These are phyloP conservation scores for Gymnobelideus leadbeateri DNA, from an alignment of 2,113 vertebrate species.

Conservation along the genomic window DNA sequence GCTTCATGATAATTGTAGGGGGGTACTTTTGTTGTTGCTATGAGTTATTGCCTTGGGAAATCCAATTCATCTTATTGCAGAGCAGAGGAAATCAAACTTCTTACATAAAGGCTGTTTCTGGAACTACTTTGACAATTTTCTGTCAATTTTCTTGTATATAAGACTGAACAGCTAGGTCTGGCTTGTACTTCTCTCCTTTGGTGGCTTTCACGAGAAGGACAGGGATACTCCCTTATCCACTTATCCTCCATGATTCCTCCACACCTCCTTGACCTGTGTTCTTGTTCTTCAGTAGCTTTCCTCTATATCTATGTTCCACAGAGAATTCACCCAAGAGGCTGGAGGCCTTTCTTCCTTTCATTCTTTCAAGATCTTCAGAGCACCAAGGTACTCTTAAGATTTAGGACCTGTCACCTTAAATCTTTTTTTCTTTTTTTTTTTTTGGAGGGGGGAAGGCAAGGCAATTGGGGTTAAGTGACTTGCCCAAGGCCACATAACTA, in stretches of 20 bases:
- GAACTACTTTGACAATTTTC: background rate
- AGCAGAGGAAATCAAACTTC: background rate
- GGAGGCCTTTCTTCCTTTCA: background rate
- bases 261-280: background rate
- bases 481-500: no score
- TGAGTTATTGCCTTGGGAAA: background rate
- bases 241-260: background rate
- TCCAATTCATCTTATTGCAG: conserved; percentile 37
- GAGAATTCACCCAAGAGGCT: background rate
- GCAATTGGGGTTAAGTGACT: no score
- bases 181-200: background rate
- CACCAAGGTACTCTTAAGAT: background rate
- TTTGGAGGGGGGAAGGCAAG: no score
- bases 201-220: background rate
- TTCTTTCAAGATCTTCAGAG: background rate
- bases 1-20: conserved; percentile 23
- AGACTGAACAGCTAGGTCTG: background rate
- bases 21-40: background rate
- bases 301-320: background rate
- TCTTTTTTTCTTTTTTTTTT: no score
- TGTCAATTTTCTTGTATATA: background rate
- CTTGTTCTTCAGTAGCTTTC: background rate
- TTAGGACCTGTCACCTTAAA: background rate
- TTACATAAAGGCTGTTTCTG: background rate
- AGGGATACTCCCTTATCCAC: background rate